Conservation (phyloP, 1,140 invertebrate species). For the Zaprionus kolodkinae region DNA sequence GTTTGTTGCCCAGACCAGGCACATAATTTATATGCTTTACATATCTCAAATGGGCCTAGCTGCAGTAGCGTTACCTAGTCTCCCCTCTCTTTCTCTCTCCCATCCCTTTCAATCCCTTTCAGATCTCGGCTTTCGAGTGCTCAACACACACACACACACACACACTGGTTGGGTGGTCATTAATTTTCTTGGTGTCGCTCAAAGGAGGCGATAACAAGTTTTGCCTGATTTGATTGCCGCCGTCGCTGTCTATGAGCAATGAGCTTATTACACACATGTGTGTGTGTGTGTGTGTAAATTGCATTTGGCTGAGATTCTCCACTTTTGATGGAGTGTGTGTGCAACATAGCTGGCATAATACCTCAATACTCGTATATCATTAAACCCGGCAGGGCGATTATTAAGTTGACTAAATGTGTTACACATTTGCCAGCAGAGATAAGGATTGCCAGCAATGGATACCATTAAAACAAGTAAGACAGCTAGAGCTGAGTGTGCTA, state of each 20-base stretch:
- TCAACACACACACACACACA: background rate
- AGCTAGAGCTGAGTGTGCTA: background rate
- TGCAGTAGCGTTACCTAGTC: constrained; percentile 8
- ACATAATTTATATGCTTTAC: constrained; percentile 82
- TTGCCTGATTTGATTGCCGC: constrained; percentile 79
- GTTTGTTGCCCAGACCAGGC: constrained; percentile 72
- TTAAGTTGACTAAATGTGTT: constrained; percentile 8
- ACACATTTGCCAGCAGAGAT: background rate
- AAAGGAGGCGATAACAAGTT: constrained; percentile 82
- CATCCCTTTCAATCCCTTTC: background rate
- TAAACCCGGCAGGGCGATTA: constrained; percentile 1
- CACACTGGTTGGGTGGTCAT: constrained; percentile 54
- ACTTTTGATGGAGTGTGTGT: constrained; percentile 35
- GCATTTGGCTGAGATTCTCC: constrained; percentile 40
- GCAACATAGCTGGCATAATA: background rate
- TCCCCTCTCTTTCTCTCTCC: too few relatives aligned
- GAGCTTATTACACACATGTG: constrained; percentile 46
- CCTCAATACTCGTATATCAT: constrained; percentile 5
- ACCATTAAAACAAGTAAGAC: background rate
- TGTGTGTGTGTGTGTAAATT: constrained; percentile 28
- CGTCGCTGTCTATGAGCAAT: constrained; percentile 60
- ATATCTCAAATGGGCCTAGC: constrained; percentile 72
- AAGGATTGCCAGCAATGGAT: background rate
- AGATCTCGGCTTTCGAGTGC: background rate
- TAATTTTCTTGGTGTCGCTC: constrained; percentile 80